These are phyloP conservation scores for Tympanoctomys barrerae DNA, from an alignment of 2,797 vertebrate species.

Conservation along the genomic window DNA sequence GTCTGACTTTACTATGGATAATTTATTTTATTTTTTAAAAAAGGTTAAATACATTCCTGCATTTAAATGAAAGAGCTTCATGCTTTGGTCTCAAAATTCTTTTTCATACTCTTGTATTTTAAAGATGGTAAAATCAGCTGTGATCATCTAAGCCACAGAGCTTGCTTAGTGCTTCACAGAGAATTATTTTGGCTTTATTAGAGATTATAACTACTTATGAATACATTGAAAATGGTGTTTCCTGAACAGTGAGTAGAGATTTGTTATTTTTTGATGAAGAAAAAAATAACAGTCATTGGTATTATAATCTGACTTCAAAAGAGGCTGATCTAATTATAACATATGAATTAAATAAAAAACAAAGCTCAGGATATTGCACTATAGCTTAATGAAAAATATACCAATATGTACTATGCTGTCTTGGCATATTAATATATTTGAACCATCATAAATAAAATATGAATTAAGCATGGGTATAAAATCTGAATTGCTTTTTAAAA, in stretches of 20 bases:
- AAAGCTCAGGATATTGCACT: constrained; percentile 66
- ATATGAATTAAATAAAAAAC: constrained; percentile 69
- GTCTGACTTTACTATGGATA: constrained; percentile 7
- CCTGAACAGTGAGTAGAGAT: constrained; percentile 66
- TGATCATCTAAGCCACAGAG: not conserved
- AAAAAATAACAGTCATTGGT: constrained; percentile 49
- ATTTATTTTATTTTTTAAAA: constrained; percentile 68
- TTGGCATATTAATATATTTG: constrained; percentile 73
- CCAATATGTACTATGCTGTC: constrained; percentile 60
- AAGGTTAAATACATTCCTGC: constrained; percentile 48
- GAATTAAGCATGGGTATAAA: constrained; percentile 66
- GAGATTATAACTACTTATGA: constrained; percentile 43
- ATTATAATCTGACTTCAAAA: constrained; percentile 62
- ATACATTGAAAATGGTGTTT: constrained; percentile 47
- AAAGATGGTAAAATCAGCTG: constrained; percentile 3
- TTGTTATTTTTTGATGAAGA: constrained; percentile 67
- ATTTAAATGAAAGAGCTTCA: constrained; percentile 40
- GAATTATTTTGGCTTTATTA: constrained; percentile 68
- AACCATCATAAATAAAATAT: constrained; percentile 80
- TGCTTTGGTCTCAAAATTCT: constrained; percentile 58
- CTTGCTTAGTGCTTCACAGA: constrained; percentile 37
- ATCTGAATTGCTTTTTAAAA: constrained; percentile 71
- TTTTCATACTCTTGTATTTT: not conserved
- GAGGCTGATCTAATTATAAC: constrained; percentile 69
- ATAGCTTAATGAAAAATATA: constrained; percentile 77